Evolutionary conservation across 2,888 invertebrate species (phyloP).

Genomic region (Crematogaster levior): DNA sequence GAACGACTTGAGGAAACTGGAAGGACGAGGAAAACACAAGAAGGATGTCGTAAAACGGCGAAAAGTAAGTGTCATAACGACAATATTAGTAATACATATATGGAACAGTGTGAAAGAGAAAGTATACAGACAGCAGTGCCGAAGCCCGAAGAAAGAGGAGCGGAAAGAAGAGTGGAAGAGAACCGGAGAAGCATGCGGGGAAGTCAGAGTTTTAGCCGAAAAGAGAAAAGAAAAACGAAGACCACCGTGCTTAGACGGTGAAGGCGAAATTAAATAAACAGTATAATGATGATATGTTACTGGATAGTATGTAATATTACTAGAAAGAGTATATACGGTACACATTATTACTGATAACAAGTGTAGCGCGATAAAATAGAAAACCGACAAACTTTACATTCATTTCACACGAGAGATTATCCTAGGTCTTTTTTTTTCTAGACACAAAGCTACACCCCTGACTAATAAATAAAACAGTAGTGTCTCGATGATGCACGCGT

Average conservation of each 20-base stretch:
- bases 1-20: constrained; percentile 42
- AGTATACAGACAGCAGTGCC: constrained; percentile 28
- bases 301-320: constrained; percentile 1
- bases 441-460: constrained; percentile 42
- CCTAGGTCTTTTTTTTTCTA: no score
- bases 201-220: constrained; percentile 16
- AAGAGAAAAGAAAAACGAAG: constrained; percentile 30
- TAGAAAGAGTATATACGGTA: constrained; percentile 23
- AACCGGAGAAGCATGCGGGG: constrained; percentile 49
- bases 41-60: constrained; percentile 29
- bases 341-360: constrained; percentile 3
- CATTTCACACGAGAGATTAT: not conserved
- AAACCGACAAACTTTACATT: not conserved
- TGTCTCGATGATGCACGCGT: no score
- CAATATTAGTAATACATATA: constrained; percentile 45
- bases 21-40: constrained; percentile 48
- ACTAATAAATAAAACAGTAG: constrained; percentile 7
- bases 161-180: constrained; percentile 43
- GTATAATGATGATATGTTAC: constrained; percentile 29
- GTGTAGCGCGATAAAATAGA: constrained; percentile 21
- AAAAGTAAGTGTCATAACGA: constrained; percentile 40
- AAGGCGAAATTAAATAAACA: constrained; percentile 14
- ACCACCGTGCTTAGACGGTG: not conserved
- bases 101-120: constrained; percentile 32
- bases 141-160: constrained; percentile 46